Conservation (phyloP, 2,113 vertebrate genomes). For the Stigmatopora nigra region DNA sequence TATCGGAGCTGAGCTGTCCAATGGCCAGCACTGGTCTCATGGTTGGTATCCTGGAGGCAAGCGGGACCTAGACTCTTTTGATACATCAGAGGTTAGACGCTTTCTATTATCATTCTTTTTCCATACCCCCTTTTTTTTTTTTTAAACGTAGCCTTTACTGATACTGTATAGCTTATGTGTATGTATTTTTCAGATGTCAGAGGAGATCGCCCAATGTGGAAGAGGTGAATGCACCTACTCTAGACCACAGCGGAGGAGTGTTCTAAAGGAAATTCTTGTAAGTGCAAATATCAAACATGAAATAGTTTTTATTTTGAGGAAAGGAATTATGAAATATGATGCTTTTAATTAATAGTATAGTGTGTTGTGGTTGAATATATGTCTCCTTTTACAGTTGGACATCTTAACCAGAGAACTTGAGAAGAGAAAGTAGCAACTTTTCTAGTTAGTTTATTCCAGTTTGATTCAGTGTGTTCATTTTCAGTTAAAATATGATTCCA, state of each 20-base stretch:
- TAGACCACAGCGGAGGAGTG: conserved; percentile 64
- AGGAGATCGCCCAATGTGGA: conserved; percentile 71
- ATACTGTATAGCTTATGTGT: background rate
- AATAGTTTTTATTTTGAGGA: background rate
- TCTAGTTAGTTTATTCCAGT: background rate
- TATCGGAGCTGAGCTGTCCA: conserved; percentile 56
- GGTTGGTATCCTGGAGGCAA: conserved; percentile 86
- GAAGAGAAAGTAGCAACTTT: conserved; percentile 69
- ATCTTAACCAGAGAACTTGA: conserved; percentile 71
- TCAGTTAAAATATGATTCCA: background rate
- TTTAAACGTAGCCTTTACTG: background rate
- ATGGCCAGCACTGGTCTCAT: conserved; percentile 83
- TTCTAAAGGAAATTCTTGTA: conserved; percentile 71
- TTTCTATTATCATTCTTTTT: background rate
- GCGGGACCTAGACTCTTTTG: conserved; percentile 63
- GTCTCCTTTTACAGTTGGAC: conserved; percentile 60
- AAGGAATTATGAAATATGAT: background rate
- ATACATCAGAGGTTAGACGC: conserved; percentile 62
- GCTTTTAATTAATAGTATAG: background rate
- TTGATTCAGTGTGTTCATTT: conserved; percentile 11
- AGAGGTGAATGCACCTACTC: conserved; percentile 70
- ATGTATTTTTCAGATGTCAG: conserved; percentile 56
- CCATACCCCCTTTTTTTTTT: background rate
- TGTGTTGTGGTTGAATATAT: background rate
- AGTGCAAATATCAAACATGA: conserved; percentile 28